These are phyloP conservation scores for Aleadryas rufinucha DNA, from an alignment of 2,113 vertebrate species.

Conservation along the genomic window DNA sequence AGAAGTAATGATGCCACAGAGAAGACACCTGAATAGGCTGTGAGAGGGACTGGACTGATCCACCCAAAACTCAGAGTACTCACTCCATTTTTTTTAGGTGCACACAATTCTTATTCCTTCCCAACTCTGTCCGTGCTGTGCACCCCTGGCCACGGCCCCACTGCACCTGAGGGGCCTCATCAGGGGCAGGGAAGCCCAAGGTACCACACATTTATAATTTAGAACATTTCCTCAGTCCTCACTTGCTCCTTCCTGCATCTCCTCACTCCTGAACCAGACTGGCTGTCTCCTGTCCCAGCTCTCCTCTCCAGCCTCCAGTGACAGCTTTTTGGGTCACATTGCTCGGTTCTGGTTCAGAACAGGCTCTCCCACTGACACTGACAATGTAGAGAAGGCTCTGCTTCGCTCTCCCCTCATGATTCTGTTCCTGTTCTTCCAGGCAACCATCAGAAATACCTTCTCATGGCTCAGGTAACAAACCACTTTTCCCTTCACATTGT, in stretches of 20 bases:
- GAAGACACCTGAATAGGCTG: not conserved
- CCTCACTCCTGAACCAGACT: not conserved
- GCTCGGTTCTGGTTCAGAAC: not conserved
- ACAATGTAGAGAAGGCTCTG: not conserved
- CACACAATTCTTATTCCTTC: not conserved
- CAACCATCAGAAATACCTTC: not conserved
- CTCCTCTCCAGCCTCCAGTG: not conserved
- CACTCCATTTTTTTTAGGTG: rapidly evolving
- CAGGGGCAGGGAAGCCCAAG: not conserved
- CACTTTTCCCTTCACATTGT: not conserved
- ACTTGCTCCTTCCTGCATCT: not conserved
- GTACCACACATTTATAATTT: rapidly evolving
- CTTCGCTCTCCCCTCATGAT: not conserved
- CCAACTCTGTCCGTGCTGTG: rapidly evolving
- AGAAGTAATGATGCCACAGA: not conserved
- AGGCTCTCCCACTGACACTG: not conserved
- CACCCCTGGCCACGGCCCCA: not conserved
- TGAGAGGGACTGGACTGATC: rapidly evolving
- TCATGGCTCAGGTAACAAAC: no score
- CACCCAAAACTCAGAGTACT: not conserved
- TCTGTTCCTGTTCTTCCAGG: not conserved
- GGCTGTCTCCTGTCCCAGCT: not conserved
- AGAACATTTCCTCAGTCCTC: not conserved
- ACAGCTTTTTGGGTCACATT: not conserved
- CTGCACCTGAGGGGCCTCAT: rapidly evolving